phyloP scores from a whole-genome alignment of 2,797 vertebrate species.

The Tolypeutes matacus region DNA sequence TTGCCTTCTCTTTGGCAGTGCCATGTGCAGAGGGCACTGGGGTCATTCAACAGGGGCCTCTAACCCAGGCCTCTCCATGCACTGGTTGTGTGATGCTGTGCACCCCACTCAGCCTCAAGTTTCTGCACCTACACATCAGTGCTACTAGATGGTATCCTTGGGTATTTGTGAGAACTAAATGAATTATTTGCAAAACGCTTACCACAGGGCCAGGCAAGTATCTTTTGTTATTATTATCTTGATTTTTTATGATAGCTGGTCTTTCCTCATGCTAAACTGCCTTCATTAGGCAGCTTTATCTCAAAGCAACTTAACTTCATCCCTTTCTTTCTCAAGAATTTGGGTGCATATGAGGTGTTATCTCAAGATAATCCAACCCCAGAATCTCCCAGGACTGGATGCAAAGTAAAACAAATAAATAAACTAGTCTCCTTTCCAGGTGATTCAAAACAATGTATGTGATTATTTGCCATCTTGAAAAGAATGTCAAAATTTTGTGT shows the following conservation, averaged over 20 bases:
- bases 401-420: slow-evolving; percentile 12
- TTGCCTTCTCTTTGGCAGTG: background rate
- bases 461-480: background rate
- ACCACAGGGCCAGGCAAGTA: background rate
- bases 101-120: background rate
- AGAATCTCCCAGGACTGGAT: background rate
- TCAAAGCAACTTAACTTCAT: background rate
- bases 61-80: background rate
- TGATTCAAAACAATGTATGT: background rate
- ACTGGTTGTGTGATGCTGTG: background rate
- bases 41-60: background rate
- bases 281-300: background rate
- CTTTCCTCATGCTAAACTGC: background rate
- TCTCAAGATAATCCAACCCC: background rate
- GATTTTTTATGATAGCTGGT: background rate
- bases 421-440: background rate
- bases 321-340: background rate
- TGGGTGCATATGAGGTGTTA: background rate
- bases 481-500: background rate
- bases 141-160: background rate
- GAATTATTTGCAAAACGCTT: background rate
- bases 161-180: background rate
- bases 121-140: background rate
- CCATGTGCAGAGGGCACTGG: too few species aligned
- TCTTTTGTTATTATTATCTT: background rate